These are phyloP conservation scores for Pterocles orientalis DNA, from an alignment of 2,113 vertebrate species.

Conservation along the genomic window DNA sequence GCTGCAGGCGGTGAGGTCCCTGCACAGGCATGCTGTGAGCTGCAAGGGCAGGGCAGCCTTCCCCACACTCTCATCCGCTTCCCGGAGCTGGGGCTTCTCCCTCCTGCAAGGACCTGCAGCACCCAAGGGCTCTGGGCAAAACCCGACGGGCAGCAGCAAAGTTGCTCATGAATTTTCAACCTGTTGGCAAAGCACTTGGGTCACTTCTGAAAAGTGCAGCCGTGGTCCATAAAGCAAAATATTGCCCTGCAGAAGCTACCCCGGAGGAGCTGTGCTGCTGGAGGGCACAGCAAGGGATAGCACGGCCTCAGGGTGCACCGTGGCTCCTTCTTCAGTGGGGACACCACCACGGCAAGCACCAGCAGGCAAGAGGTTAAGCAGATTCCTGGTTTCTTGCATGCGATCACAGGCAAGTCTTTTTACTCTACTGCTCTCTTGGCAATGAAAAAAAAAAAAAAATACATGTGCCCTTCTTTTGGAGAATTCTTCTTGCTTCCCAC, in stretches of 20 bases:
- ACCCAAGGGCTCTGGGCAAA: background rate
- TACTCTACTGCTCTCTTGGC: background rate
- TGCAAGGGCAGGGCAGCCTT: background rate
- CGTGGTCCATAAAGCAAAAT: background rate
- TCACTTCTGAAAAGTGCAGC: rapidly evolving
- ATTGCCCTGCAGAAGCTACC: too few relatives aligned
- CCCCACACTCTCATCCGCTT: rapidly evolving
- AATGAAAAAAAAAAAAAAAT: background rate
- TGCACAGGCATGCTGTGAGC: background rate
- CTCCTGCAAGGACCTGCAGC: too few relatives aligned
- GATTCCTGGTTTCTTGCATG: background rate
- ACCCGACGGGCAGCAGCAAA: rapidly evolving
- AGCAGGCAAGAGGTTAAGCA: background rate
- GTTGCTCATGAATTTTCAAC: rapidly evolving
- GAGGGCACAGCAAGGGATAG: background rate
- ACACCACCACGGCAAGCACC: rapidly evolving
- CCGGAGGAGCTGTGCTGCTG: background rate
- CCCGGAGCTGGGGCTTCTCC: background rate
- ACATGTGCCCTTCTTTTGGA: background rate
- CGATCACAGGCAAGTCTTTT: background rate
- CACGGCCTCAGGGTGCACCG: rapidly evolving
- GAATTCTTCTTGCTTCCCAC: background rate
- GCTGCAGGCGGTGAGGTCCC: background rate
- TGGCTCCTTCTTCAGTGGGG: rapidly evolving
- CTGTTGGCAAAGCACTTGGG: background rate